phyloP scores from a whole-genome alignment of 2,797 vertebrate genomes.

The Novumbra hubbsi region DNA sequence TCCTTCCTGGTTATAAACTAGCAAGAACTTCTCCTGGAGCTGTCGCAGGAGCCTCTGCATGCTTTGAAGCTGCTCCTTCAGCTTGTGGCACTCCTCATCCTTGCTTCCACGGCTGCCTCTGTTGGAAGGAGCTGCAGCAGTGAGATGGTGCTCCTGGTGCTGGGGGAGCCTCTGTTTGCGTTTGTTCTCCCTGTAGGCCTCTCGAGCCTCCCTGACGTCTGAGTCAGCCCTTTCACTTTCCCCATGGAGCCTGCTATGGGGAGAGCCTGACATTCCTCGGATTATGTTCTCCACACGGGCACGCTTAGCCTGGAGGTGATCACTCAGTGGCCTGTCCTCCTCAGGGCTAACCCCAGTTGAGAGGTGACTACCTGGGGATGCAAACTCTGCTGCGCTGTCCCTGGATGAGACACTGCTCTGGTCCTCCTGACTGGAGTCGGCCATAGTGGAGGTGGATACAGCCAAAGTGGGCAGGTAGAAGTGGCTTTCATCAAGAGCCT shows the following conservation, averaged over 20 bases:
- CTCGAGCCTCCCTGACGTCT: conserved; percentile 34
- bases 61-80: conserved; percentile 86
- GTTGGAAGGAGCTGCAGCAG: conserved; percentile 20
- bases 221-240: conserved; percentile 34
- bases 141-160: conserved; percentile 71
- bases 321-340: conserved; percentile 67
- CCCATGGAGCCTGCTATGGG: conserved; percentile 58
- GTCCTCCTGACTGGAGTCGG: conserved; percentile 68
- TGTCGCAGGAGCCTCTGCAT: conserved; percentile 83
- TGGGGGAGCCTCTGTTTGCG: conserved; percentile 83
- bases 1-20: conserved; percentile 71
- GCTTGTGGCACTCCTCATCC: conserved; percentile 76
- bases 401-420: conserved; percentile 63
- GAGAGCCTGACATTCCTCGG: conserved; percentile 82
- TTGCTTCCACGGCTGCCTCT: conserved; percentile 47
- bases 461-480: conserved; percentile 65
- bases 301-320: conserved; percentile 85
- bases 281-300: conserved; percentile 93
- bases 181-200: conserved; percentile 74
- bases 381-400: conserved; percentile 62
- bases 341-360: conserved; percentile 56
- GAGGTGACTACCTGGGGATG: conserved; percentile 57
- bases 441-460: conserved; percentile 51
- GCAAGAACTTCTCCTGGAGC: conserved; percentile 84
- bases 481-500: conserved; percentile 63